These are phyloP conservation scores for Gandaritis pyraliata DNA, from an alignment of 2,888 invertebrate genomes.

Conservation along the genomic window DNA sequence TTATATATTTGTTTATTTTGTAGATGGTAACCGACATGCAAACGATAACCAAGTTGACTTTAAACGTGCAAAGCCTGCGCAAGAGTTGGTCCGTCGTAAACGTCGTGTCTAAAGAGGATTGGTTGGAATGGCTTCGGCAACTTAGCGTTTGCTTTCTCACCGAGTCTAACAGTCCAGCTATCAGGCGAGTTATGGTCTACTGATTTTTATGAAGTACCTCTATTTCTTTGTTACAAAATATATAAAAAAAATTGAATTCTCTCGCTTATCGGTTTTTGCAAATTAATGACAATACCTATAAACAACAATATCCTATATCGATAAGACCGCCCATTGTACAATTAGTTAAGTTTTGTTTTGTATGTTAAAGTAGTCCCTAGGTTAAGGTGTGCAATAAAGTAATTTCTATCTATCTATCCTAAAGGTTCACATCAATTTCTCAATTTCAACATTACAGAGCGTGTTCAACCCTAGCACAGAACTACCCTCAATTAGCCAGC, in stretches of 20 bases:
- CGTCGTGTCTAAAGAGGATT: slow-evolving; percentile 98
- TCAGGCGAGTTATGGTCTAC: slow-evolving; percentile 79
- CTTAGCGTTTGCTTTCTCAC: slow-evolving; percentile 96
- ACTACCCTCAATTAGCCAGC: slow-evolving; percentile 95
- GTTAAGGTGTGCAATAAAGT: too few relatives aligned
- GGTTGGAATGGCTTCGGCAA: slow-evolving; percentile 98
- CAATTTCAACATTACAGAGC: slow-evolving; percentile 82
- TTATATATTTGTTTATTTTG: slow-evolving; percentile 2
- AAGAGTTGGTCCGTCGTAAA: slow-evolving; percentile 94
- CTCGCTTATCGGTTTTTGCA: too few relatives aligned
- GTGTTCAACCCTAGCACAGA: slow-evolving; percentile 95
- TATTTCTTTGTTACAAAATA: not conserved
- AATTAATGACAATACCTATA: too few relatives aligned
- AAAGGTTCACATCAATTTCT: too few relatives aligned
- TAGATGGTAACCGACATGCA: slow-evolving; percentile 79
- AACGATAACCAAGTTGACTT: slow-evolving; percentile 90
- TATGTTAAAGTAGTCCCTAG: too few relatives aligned
- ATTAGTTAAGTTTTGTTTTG: too few relatives aligned
- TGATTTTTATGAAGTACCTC: slow-evolving; percentile 11
- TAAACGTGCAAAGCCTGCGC: slow-evolving; percentile 92
- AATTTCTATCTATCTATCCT: too few relatives aligned
- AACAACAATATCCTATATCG: too few relatives aligned
- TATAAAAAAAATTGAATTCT: not conserved
- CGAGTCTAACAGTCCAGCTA: slow-evolving; percentile 97
- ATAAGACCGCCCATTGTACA: too few relatives aligned